Evolutionary conservation across 2,888 invertebrate species (phyloP), one percentile per base, ranked within the genome.

Genomic region (Girardia tigrina): DNA sequence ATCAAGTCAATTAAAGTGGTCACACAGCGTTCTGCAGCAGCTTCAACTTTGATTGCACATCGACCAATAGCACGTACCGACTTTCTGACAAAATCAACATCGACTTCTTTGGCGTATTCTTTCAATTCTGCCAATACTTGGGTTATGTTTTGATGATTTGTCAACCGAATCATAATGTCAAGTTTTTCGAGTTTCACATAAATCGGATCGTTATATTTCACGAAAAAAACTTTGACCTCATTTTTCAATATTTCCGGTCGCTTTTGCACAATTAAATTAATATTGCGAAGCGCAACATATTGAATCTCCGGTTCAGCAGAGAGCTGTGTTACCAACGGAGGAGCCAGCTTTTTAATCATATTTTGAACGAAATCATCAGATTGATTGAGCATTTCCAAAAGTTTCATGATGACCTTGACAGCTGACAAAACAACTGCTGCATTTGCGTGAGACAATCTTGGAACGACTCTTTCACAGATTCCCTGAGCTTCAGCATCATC

Each of bases 141-240:
- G 0, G 94, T 92, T 80, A 98, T 98, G 85, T 99, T 99, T 20
- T 91, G 90, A 84, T 97, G 94, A 70, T 93, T 94, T 20, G 98
- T 97, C 79, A 99, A 87, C 20, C 98, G 89, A 81, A 99, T 99
- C 97, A 98, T 98, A 77, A 98, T 98, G 84, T 98, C 98, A 80
- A 98, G 83, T 83, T 98, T 98, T 84, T 98, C 98, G 78, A 98
- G 87, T 84, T 98, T 98, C 70, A 99, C 98, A 85, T 99, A 98
- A 83, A 99, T 99, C 0, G 98, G 98, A 86, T 99, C 98, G 85
- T 98, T 99, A 87, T 99, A 98, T 83, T 98, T 98, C 42, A 99
- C 98, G 84, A 98, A 98, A 87, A 98, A 99, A 75, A 92, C 93
- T 88, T 98, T 98, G 97, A 99, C 97, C 86, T 99, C 98, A 81